Conservation (phyloP, 1,140 invertebrate genomes). For the Stenopsyche tienmushanensis region DNA sequence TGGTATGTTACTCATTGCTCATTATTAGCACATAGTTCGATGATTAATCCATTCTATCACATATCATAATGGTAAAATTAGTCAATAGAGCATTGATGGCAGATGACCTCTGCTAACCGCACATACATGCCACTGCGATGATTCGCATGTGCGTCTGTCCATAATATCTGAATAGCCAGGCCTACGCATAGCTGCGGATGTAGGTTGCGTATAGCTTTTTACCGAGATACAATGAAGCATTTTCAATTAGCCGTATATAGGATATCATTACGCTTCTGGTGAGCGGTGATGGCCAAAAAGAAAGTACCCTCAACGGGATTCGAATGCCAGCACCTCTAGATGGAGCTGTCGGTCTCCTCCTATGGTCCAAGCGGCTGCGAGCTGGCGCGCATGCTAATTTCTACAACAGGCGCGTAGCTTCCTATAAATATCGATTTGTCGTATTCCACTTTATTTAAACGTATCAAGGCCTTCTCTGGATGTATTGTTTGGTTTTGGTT, state of each 20-base stretch:
- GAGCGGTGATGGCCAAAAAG: slow-evolving; percentile 17
- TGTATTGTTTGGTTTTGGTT: too few relatives aligned
- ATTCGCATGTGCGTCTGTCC: not conserved
- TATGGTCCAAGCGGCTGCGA: slow-evolving; percentile 14
- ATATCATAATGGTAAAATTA: too few relatives aligned
- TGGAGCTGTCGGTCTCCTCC: slow-evolving; percentile 21
- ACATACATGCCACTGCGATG: not conserved
- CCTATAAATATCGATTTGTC: not conserved
- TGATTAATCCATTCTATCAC: too few relatives aligned
- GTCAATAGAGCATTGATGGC: too few relatives aligned
- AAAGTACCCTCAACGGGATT: slow-evolving; percentile 25
- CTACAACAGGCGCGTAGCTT: not conserved
- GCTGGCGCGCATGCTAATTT: slow-evolving; percentile 20
- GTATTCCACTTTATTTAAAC: too few relatives aligned
- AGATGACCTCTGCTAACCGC: not conserved
- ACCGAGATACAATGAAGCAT: slow-evolving; percentile 9
- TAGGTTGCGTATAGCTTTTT: not conserved
- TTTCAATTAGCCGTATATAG: not conserved
- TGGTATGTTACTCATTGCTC: too few relatives aligned
- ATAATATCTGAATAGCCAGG: too few relatives aligned
- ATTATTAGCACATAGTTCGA: too few relatives aligned
- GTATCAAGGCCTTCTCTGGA: too few relatives aligned
- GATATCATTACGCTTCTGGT: not conserved
- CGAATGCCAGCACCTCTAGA: slow-evolving; percentile 26
- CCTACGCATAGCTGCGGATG: not conserved